These are phyloP conservation scores for Narcine bancroftii DNA, from an alignment of 2,113 vertebrate genomes.

Conservation along the genomic window DNA sequence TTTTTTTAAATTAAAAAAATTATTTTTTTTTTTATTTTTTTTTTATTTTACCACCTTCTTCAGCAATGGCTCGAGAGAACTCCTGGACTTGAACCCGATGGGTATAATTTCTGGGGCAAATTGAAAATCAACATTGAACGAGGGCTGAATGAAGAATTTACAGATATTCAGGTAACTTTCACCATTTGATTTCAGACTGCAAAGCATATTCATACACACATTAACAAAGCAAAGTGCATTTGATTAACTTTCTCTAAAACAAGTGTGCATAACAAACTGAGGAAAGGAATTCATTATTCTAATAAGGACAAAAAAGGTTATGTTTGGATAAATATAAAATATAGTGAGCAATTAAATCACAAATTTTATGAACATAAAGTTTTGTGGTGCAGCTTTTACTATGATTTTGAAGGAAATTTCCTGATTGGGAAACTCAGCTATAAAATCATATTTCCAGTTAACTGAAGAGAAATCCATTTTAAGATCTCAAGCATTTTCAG, in stretches of 20 bases:
- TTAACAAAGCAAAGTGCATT: not conserved
- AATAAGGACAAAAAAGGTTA: not conserved
- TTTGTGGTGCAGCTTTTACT: not conserved
- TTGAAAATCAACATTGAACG: conserved; percentile 74
- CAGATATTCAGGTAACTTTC: conserved; percentile 66
- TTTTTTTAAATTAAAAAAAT: too few relatives aligned
- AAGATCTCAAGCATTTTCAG: not conserved
- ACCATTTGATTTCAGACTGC: not conserved
- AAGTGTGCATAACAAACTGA: not conserved
- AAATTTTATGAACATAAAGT: not conserved
- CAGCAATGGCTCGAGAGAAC: conserved; percentile 96
- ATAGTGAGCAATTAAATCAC: not conserved
- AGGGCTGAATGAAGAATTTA: conserved; percentile 66
- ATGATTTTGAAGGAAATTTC: not conserved
- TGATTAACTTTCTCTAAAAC: not conserved
- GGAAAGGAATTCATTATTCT: not conserved
- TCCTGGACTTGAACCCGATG: conserved; percentile 74
- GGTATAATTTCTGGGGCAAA: conserved; percentile 90
- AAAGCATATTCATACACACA: not conserved
- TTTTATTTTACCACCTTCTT: too few relatives aligned
- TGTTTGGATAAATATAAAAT: not conserved
- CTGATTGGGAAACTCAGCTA: not conserved
- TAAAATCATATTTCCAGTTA: conserved; percentile 10
- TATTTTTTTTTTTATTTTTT: too few relatives aligned
- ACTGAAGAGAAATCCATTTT: not conserved